These are phyloP conservation scores for Thunnus thynnus DNA, from an alignment of 2,113 vertebrate genomes.

Conservation along the genomic window DNA sequence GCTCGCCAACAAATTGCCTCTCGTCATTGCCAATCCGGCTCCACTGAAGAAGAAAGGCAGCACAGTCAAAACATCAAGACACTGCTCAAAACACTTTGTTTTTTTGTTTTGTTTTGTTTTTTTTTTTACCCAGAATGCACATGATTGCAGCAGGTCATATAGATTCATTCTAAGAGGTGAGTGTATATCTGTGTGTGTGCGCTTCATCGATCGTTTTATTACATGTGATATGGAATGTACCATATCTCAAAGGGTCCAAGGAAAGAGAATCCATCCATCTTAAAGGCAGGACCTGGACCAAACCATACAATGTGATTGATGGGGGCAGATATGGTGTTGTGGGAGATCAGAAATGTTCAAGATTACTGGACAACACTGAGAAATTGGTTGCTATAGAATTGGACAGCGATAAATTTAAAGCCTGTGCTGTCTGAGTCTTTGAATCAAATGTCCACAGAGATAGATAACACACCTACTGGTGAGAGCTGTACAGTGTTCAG, in stretches of 20 bases:
- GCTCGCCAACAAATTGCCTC: conserved; percentile 70
- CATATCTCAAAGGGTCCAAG: conserved; percentile 44
- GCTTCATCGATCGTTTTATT: conserved; percentile 36
- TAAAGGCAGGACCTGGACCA: conserved; percentile 54
- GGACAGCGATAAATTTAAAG: conserved; percentile 10
- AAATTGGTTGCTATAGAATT: conserved; percentile 14
- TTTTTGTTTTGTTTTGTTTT: background rate
- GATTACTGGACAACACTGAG: background rate
- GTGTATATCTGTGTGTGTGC: background rate
- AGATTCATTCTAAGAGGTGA: conserved; percentile 23
- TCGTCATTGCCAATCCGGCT: conserved; percentile 46
- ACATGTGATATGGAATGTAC: conserved; percentile 28
- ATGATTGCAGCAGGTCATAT: background rate
- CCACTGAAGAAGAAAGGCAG: conserved; percentile 45
- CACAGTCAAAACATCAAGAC: conserved; percentile 46
- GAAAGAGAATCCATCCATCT: conserved; percentile 66
- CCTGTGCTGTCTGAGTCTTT: background rate
- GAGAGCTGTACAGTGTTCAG: background rate
- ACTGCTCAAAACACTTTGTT: background rate
- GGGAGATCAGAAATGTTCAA: conserved; percentile 15
- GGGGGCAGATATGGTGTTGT: conserved; percentile 36
- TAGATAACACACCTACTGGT: background rate
- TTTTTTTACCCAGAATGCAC: conserved; percentile 1
- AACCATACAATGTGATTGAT: conserved; percentile 60
- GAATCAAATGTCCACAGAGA: background rate